These are phyloP conservation scores for Vanessa cardui DNA, from an alignment of 2,888 invertebrate species.

Conservation along the genomic window DNA sequence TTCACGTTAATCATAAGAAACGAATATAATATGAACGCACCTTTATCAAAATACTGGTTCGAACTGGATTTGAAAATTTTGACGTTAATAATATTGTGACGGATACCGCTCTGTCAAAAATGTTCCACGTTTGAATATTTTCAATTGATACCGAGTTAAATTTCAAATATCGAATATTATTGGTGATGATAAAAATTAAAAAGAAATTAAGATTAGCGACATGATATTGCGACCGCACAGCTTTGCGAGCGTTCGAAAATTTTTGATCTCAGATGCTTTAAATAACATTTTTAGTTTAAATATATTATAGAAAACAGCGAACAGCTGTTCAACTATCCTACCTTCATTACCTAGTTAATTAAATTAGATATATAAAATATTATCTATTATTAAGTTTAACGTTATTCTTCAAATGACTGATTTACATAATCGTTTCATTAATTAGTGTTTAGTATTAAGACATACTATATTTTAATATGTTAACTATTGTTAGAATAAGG, in stretches of 20 bases:
- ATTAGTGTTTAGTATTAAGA: conserved; percentile 57
- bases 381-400: conserved; percentile 52
- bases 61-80: too few relatives aligned
- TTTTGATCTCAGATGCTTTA: conserved; percentile 17
- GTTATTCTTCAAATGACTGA: conserved; percentile 71
- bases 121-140: too few relatives aligned
- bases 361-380: conserved; percentile 41
- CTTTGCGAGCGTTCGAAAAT: conserved; percentile 18
- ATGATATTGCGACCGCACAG: conserved; percentile 22
- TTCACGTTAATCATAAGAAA: too few relatives aligned
- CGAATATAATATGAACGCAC: too few relatives aligned
- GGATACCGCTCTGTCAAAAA: too few relatives aligned
- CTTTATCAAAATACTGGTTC: too few relatives aligned
- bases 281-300: conserved; percentile 15
- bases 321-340: conserved; percentile 29
- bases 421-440: conserved; percentile 69
- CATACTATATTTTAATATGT: conserved; percentile 53
- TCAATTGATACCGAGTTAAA: too few relatives aligned
- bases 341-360: conserved; percentile 26
- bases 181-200: not conserved
- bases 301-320: conserved; percentile 16
- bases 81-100: too few relatives aligned
- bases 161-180: too few relatives aligned
- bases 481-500: conserved; percentile 43
- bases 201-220: not conserved